Percentiles rank a stretch among this genome's conserved stretches.
Conservation (phyloP, 2,113 vertebrate genomes). For the Pungitius pungitius region DNA sequence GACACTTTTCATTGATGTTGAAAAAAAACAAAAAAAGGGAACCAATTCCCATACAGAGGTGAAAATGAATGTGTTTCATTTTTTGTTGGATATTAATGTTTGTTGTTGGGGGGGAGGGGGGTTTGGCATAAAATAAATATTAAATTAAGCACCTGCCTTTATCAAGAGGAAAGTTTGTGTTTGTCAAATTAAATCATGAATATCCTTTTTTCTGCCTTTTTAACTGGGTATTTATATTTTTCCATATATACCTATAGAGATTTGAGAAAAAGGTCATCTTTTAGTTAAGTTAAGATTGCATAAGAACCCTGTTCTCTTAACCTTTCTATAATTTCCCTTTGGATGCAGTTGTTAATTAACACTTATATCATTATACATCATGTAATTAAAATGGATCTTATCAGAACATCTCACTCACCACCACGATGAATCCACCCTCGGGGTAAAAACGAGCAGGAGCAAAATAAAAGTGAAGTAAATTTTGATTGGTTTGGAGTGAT, state of each 20-base stretch:
- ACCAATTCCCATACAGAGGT: slow-evolving; percentile 13
- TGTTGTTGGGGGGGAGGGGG: too few species aligned
- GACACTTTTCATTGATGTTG: slow-evolving; percentile 43
- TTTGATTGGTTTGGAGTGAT: slow-evolving; percentile 71
- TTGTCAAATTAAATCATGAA: neutral
- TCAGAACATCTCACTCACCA: slow-evolving; percentile 82
- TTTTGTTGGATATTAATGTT: neutral
- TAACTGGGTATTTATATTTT: neutral
- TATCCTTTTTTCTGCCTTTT: neutral
- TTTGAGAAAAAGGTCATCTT: too few species aligned
- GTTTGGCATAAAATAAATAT: neutral
- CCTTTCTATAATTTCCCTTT: neutral
- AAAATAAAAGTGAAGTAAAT: slow-evolving; percentile 79
- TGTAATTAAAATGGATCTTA: neutral
- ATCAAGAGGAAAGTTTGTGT: neutral
- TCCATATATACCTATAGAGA: neutral
- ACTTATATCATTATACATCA: neutral
- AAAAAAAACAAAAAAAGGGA: neutral
- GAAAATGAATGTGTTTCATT: neutral
- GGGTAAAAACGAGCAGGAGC: slow-evolving; percentile 89
- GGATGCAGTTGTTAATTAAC: neutral
- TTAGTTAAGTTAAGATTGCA: neutral
- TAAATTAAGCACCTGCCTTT: neutral
- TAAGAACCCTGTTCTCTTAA: neutral
- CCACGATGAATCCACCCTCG: slow-evolving; percentile 92